phyloP scores from a whole-genome alignment of 2,888 invertebrate species.

The Ischnura elegans region DNA sequence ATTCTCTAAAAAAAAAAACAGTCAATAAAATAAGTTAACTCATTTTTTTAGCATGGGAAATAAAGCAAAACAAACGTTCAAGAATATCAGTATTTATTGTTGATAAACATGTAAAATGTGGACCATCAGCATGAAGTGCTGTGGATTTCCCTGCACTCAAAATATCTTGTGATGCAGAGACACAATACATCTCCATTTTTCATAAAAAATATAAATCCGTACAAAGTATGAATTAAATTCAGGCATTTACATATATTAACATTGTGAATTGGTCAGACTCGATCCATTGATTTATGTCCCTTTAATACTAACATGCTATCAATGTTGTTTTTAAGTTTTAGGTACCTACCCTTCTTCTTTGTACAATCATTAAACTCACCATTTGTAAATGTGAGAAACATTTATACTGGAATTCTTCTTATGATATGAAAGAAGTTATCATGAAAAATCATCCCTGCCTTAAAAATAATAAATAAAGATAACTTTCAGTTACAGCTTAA shows the following conservation, averaged over 20 bases:
- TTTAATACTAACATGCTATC: neutral
- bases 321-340: neutral
- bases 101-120: conserved; percentile 56
- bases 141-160: conserved; percentile 28
- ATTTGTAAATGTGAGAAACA: neutral
- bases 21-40: too few species aligned
- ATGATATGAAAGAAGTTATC: neutral
- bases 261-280: neutral
- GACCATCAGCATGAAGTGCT: neutral
- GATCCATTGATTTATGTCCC: neutral
- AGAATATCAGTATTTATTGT: conserved; percentile 37
- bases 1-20: too few species aligned
- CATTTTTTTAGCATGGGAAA: too few species aligned
- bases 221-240: conserved; percentile 26
- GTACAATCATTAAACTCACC: neutral
- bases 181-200: conserved; percentile 24
- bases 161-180: neutral
- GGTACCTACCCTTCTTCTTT: neutral
- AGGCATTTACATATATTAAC: neutral
- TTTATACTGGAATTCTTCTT: conserved; percentile 20
- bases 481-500: neutral
- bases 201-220: conserved; percentile 63
- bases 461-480: conserved; percentile 20
- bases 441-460: neutral
- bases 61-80: neutral